These are phyloP conservation scores for Galeruca laticollis DNA, from an alignment of 2,888 invertebrate species.

Conservation along the genomic window DNA sequence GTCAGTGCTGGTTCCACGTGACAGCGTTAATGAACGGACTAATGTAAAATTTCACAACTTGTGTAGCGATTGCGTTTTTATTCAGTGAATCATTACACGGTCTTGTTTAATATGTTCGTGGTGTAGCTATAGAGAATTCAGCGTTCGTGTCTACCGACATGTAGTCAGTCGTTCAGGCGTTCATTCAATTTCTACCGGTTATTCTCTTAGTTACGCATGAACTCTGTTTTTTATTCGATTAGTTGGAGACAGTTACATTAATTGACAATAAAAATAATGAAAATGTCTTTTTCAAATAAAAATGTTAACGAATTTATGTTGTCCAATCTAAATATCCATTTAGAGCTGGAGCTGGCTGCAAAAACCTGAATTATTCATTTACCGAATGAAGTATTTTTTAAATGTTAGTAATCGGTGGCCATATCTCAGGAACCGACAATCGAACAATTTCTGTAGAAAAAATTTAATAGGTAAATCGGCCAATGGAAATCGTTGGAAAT, in stretches of 20 bases:
- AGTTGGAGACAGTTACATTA: neutral
- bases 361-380: no score
- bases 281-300: no score
- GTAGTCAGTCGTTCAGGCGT: neutral
- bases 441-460: no score
- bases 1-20: neutral
- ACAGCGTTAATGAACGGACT: neutral
- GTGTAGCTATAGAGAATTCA: neutral
- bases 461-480: no score
- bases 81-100: neutral
- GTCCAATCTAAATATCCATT: no score
- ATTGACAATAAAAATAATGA: no score
- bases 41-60: neutral
- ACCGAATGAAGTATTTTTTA: no score
- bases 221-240: neutral
- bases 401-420: no score
- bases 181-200: slow-evolving; percentile 28
- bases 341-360: no score
- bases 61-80: neutral
- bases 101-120: neutral
- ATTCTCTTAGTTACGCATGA: slow-evolving; percentile 13
- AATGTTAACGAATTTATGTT: no score
- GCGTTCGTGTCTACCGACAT: slow-evolving; percentile 8
- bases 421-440: no score
- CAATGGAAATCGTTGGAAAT: no score